Percentiles rank a stretch among this genome's conserved stretches.
These are phyloP conservation scores for Elgaria multicarinata DNA, from an alignment of 2,113 vertebrate genomes.

Conservation along the genomic window DNA sequence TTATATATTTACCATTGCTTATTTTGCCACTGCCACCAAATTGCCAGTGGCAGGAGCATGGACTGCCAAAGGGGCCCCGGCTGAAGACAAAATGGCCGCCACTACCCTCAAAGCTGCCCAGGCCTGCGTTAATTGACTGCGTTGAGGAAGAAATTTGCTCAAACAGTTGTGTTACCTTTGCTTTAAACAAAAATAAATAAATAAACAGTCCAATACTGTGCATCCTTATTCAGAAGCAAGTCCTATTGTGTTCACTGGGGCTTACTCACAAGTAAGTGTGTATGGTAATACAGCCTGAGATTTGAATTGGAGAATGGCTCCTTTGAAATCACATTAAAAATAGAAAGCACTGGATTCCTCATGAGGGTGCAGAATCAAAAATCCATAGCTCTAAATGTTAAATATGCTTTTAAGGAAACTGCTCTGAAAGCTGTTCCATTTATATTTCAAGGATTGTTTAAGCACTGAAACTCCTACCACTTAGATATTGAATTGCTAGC, in stretches of 20 bases:
- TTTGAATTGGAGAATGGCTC: constrained; percentile 7
- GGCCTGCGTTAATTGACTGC: background rate
- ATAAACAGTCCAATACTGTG: background rate
- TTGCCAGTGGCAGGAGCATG: no score
- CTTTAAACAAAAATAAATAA: background rate
- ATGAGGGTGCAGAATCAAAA: background rate
- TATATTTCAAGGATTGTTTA: constrained; percentile 17
- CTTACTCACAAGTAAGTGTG: background rate
- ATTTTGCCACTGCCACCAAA: no score
- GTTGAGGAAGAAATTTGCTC: background rate
- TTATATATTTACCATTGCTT: no score
- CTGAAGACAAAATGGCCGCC: background rate
- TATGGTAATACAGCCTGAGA: background rate
- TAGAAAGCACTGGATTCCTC: background rate
- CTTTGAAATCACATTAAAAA: constrained; percentile 39
- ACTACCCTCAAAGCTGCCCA: no score
- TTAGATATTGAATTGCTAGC: constrained; percentile 5
- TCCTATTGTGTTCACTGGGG: background rate
- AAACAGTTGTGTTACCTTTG: background rate
- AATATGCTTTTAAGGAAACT: constrained; percentile 13
- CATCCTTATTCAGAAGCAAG: background rate
- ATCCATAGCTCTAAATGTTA: background rate
- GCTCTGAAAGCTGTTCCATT: background rate
- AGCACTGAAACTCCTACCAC: background rate
- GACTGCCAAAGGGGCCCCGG: background rate